phyloP scores from a whole-genome alignment of 2,888 invertebrate species.

The Steromphala cineraria region DNA sequence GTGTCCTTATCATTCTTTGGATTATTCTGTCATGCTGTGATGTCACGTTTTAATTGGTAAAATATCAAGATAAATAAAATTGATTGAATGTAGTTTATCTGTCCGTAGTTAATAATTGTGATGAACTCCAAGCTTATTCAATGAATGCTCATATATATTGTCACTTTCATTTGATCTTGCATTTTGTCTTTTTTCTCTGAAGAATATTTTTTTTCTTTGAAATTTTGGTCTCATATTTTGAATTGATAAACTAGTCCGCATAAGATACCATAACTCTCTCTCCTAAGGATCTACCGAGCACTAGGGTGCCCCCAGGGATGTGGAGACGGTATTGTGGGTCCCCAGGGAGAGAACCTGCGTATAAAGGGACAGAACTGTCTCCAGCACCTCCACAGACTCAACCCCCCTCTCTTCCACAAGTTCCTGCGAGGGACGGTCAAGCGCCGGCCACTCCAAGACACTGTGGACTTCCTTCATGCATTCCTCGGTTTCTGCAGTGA shows the following conservation, averaged over 20 bases:
- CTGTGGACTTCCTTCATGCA: slow-evolving; percentile 95
- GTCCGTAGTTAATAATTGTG: too few species aligned
- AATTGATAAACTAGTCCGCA: too few species aligned
- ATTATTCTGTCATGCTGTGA: background rate
- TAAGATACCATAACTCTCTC: too few species aligned
- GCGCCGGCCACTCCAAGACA: slow-evolving; percentile 84
- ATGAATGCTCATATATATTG: too few species aligned
- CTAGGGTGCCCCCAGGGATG: slow-evolving; percentile 97
- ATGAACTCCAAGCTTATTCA: too few species aligned
- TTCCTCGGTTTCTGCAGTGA: slow-evolving; percentile 97
- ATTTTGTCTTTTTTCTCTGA: too few species aligned
- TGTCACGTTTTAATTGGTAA: too few species aligned
- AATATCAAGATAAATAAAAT: too few species aligned
- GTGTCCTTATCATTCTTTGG: background rate
- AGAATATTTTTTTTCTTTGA: too few species aligned
- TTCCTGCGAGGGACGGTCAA: slow-evolving; percentile 85
- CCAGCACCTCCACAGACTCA: slow-evolving; percentile 84
- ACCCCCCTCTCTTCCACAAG: slow-evolving; percentile 81
- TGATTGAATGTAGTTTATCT: too few species aligned
- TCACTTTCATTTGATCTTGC: too few species aligned
- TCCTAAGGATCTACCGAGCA: slow-evolving; percentile 85
- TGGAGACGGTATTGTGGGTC: slow-evolving; percentile 79
- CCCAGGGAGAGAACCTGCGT: slow-evolving; percentile 79
- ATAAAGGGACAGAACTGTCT: slow-evolving; percentile 87
- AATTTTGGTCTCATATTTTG: too few species aligned